phyloP scores from a whole-genome alignment of 2,888 invertebrate species.

The Diaperis boleti region DNA sequence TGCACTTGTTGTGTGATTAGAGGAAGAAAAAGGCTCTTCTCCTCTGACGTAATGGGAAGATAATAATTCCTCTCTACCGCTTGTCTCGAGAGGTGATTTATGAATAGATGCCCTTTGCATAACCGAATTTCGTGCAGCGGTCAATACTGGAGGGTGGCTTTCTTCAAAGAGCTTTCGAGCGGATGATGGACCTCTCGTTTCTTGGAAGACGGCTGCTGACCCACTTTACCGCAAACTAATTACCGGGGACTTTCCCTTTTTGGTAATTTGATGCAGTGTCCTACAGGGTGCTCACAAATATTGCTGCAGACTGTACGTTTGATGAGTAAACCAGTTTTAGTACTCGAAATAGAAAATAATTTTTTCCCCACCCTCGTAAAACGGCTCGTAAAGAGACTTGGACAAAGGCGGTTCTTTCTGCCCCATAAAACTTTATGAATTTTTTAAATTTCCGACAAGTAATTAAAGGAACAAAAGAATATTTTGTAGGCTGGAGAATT shows the following conservation, averaged over 20 bases:
- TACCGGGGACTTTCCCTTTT: slow-evolving; percentile 6
- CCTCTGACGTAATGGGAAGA: slow-evolving; percentile 16
- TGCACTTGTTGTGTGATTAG: slow-evolving; percentile 23
- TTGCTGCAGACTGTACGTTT: too few species aligned
- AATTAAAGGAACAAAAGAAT: slow-evolving; percentile 5
- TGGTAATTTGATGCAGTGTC: not conserved
- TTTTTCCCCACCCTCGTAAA: slow-evolving; percentile 16
- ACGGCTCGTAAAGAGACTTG: slow-evolving; percentile 22
- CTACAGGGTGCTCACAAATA: too few species aligned
- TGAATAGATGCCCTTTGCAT: slow-evolving; percentile 47
- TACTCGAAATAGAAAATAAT: slow-evolving; percentile 1
- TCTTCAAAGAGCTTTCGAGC: slow-evolving; percentile 26
- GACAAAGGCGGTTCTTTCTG: slow-evolving; percentile 15
- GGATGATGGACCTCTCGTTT: slow-evolving; percentile 15
- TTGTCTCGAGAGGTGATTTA: slow-evolving; percentile 43
- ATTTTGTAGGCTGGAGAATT: not conserved
- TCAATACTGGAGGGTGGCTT: slow-evolving; percentile 34
- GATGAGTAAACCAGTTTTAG: not conserved
- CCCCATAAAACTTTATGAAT: slow-evolving; percentile 16
- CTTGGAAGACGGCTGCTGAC: slow-evolving; percentile 28
- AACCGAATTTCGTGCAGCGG: slow-evolving; percentile 46
- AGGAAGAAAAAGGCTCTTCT: slow-evolving; percentile 13
- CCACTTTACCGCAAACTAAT: slow-evolving; percentile 33
- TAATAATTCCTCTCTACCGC: slow-evolving; percentile 17
- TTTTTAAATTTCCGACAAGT: slow-evolving; percentile 12